Evolutionary conservation across 2,888 invertebrate genomes (phyloP).

Genomic region (Lomographa bimaculata): DNA sequence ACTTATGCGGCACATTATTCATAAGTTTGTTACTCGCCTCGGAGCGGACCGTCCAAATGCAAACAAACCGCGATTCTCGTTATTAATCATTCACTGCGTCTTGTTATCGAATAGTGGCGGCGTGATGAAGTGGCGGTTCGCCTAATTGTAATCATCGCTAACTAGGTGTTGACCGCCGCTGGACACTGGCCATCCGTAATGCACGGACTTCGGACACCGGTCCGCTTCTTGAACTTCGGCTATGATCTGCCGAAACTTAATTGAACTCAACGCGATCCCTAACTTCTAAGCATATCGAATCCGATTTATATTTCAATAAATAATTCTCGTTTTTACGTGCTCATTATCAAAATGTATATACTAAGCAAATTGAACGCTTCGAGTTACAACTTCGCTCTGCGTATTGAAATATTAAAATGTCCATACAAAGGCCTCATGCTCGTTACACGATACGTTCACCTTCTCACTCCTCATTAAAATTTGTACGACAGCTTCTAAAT

Average conservation of each 20-base stretch:
- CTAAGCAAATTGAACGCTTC: slow-evolving; percentile 31
- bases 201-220: slow-evolving; percentile 28
- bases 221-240: slow-evolving; percentile 2
- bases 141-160: slow-evolving; percentile 71
- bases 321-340: slow-evolving; percentile 6
- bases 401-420: slow-evolving; percentile 55
- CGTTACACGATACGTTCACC: slow-evolving; percentile 64
- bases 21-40: slow-evolving; percentile 70
- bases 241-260: slow-evolving; percentile 23
- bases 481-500: slow-evolving; percentile 82
- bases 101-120: slow-evolving; percentile 68
- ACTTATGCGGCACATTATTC: slow-evolving; percentile 70
- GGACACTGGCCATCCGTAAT: slow-evolving; percentile 59
- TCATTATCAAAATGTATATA: slow-evolving; percentile 34
- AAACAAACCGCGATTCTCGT: slow-evolving; percentile 69
- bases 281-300: slow-evolving; percentile 6
- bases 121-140: slow-evolving; percentile 71
- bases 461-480: slow-evolving; percentile 82
- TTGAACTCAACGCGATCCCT: slow-evolving; percentile 6
- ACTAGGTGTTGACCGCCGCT: slow-evolving; percentile 57
- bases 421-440: slow-evolving; percentile 56
- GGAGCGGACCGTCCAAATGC: slow-evolving; percentile 61
- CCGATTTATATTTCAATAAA: background rate
- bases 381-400: slow-evolving; percentile 38
- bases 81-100: slow-evolving; percentile 73